Base-by-base conservation (phyloP, 1,140 invertebrate species). In the Papilio aristodemus region DNA sequence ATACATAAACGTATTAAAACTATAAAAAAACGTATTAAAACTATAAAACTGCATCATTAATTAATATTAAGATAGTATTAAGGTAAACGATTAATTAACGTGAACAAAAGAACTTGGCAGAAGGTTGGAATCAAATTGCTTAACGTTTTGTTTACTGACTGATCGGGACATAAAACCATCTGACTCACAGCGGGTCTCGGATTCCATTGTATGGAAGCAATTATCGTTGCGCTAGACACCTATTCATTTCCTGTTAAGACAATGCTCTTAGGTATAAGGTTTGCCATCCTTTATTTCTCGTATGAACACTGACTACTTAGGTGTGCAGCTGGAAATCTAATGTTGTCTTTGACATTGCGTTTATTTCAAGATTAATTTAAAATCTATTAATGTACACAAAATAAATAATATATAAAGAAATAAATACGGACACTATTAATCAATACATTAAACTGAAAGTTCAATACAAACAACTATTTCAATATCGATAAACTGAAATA, bases 171-270 rank as follows among this genome's bases (percentile, higher is more conserved):
- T 77, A 81, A 76, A 71, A 72, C 66, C 63, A 67, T 67, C 76
- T 69, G 72, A 63, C 50, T 73, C 68, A 60, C 66, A 75, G 72
- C 73, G 74, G 78, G 78, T 75, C 76, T 79, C 75, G 46, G 66
- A 27, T 67, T 66, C 79, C 73, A 80, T 86, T 87, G 83, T 85
- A 70, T 72, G 71, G 77, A 73, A 81, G 86, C 85, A 87, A 89
- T 86, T 87, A 89, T 81, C 77, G 72, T 80, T 87, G 84, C 76
- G 71, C 83, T 76, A 77, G 83, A 86, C 85, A 84, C 83, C 87
- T 83, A 89, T 89, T 89, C 84, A 89, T 87, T 63, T 85, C 77
- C 73, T 67, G 37, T 43, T 77, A n/a, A n/a, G n/a, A n/a, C 80
- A 81, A 87, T 89, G 87, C 72, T 63, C 68, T 79, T 75, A 78